Evolutionary conservation across 1,140 invertebrate species (phyloP).

Genomic region (Macrosteles quadrilineatus): DNA sequence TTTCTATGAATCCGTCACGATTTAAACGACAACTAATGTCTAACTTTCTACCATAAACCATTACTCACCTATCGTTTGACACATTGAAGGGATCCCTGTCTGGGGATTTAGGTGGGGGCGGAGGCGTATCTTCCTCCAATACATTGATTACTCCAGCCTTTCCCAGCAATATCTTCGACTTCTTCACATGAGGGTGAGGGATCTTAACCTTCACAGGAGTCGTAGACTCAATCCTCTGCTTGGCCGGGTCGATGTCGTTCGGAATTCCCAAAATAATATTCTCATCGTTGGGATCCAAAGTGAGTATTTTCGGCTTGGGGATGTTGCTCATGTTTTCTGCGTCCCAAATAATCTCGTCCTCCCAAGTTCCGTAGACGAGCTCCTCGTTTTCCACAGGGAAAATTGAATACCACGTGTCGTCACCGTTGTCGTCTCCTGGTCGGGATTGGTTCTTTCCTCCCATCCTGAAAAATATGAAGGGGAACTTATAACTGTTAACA

Average conservation of each 20-base stretch:
- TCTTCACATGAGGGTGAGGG: slow-evolving; percentile 91
- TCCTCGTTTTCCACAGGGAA: slow-evolving; percentile 98
- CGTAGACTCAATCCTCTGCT: slow-evolving; percentile 52
- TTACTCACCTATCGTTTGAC: slow-evolving; percentile 89
- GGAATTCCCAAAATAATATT: slow-evolving; percentile 91
- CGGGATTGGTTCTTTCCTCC: slow-evolving; percentile 42
- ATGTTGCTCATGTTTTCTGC: slow-evolving; percentile 83
- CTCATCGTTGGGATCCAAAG: slow-evolving; percentile 97
- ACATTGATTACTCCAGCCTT: slow-evolving; percentile 96
- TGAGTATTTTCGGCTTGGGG: slow-evolving; percentile 92
- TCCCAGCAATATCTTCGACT: slow-evolving; percentile 93
- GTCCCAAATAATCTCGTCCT: slow-evolving; percentile 96
- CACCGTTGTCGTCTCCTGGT: slow-evolving; percentile 55
- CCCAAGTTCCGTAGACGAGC: slow-evolving; percentile 93
- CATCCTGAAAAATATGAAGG: slow-evolving; percentile 47
- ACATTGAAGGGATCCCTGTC: slow-evolving; percentile 98
- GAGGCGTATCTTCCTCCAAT: slow-evolving; percentile 85
- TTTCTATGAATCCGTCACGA: too few species aligned
- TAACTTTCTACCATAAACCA: too few species aligned
- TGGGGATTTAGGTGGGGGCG: slow-evolving; percentile 84
- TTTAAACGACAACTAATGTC: too few species aligned
- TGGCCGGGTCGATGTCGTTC: slow-evolving; percentile 88
- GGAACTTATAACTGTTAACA: too few species aligned
- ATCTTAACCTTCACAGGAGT: slow-evolving; percentile 71
- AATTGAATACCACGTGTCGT: slow-evolving; percentile 96